phyloP scores from a whole-genome alignment of 2,113 vertebrate species.

The Cephalopterus ornatus region DNA sequence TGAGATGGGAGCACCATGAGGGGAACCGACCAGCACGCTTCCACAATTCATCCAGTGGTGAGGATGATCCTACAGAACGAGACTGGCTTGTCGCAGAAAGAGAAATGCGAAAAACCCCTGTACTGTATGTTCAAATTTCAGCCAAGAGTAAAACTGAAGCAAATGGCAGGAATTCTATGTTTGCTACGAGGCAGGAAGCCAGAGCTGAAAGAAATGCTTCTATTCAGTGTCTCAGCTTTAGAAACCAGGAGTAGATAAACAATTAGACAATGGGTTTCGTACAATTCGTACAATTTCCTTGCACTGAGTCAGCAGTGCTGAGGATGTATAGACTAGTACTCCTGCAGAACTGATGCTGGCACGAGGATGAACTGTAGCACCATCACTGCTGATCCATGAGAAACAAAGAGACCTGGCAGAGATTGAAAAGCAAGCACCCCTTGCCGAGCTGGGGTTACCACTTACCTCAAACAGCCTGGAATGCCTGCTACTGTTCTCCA shows the following conservation, averaged over 20 bases:
- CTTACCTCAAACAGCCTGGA: neutral
- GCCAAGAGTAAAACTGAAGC: slow-evolving; percentile 13
- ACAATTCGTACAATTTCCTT: neutral
- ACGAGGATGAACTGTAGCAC: neutral
- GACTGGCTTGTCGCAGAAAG: neutral
- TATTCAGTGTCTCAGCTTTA: slow-evolving; percentile 41
- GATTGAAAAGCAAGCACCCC: neutral
- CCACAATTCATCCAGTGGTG: neutral
- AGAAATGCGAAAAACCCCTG: neutral
- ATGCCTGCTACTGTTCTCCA: neutral
- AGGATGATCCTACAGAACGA: neutral
- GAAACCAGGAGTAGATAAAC: neutral
- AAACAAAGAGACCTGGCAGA: neutral
- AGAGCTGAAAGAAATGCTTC: slow-evolving; percentile 54
- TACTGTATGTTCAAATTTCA: neutral
- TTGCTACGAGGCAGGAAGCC: slow-evolving; percentile 40
- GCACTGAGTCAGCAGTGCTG: neutral
- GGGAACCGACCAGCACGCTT: neutral
- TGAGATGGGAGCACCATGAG: neutral
- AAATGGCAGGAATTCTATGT: slow-evolving; percentile 29
- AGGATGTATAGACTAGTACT: neutral
- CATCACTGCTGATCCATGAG: neutral
- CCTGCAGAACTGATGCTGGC: neutral
- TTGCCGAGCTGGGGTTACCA: neutral
- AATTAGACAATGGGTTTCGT: slow-evolving; percentile 38